These are phyloP conservation scores for Euura saliciscinereae DNA, from an alignment of 1,140 invertebrate species.

Conservation along the genomic window DNA sequence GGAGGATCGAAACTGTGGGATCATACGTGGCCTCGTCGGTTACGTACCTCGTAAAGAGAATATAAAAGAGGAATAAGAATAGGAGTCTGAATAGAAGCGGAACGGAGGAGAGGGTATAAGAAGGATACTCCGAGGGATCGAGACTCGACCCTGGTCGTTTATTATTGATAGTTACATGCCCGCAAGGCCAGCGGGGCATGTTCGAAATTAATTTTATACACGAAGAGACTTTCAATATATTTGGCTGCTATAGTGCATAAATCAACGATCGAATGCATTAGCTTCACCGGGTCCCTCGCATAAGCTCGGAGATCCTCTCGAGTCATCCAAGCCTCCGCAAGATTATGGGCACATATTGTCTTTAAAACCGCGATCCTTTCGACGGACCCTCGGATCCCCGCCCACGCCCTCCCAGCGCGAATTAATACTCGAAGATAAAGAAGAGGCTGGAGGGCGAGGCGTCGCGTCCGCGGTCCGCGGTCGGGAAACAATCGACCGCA, in stretches of 20 bases:
- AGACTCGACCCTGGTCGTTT: slow-evolving; percentile 3
- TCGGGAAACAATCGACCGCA: background rate
- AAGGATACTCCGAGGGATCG: background rate
- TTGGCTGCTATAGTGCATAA: slow-evolving; percentile 45
- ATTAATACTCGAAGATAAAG: slow-evolving; percentile 45
- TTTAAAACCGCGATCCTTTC: background rate
- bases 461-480: too few species aligned
- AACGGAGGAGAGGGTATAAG: background rate
- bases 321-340: too few species aligned
- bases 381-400: background rate
- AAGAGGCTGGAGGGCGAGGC: background rate
- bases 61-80: too few species aligned
- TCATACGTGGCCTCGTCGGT: too few species aligned
- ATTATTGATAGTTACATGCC: slow-evolving; percentile 36
- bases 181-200: slow-evolving; percentile 32
- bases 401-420: slow-evolving; percentile 40
- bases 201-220: slow-evolving; percentile 56
- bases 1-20: too few species aligned
- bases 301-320: background rate
- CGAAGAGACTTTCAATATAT: slow-evolving; percentile 43
- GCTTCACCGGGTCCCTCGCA: slow-evolving; percentile 30
- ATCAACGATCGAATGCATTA: slow-evolving; percentile 53
- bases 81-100: background rate
- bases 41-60: too few species aligned
- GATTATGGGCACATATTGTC: background rate